Evolutionary conservation across 1,140 invertebrate genomes (phyloP).

Genomic region (Drosophila busckii): DNA sequence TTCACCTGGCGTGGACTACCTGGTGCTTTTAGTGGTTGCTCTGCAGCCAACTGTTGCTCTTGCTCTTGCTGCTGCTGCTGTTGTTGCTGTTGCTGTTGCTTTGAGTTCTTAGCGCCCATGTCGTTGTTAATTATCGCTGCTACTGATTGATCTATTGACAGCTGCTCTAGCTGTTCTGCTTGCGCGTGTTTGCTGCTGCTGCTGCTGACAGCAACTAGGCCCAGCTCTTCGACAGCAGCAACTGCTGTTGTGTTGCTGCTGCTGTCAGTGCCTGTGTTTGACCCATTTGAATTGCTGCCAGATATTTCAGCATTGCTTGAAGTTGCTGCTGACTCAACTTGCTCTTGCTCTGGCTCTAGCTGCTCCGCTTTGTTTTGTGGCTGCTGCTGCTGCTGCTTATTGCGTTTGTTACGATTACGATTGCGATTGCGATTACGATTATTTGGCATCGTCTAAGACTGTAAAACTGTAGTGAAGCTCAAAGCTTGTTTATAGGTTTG

Average conservation of each 20-base stretch:
- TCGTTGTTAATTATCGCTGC: conserved; percentile 6
- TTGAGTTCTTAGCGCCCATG: conserved; percentile 60
- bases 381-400: conserved; percentile 28
- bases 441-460: conserved; percentile 70
- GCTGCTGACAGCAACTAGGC: conserved; percentile 15
- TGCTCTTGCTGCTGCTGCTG: conserved; percentile 8
- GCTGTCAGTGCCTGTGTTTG: conserved; percentile 21
- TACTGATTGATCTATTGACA: neutral
- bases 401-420: conserved; percentile 71
- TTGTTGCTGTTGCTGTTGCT: conserved; percentile 33
- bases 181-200: neutral
- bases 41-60: conserved; percentile 14
- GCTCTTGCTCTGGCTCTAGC: conserved; percentile 7
- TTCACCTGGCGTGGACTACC: conserved; percentile 61
- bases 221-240: conserved; percentile 16
- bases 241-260: conserved; percentile 19
- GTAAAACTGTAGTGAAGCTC: conserved; percentile 9
- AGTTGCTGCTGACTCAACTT: conserved; percentile 10
- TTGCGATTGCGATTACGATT: conserved; percentile 73
- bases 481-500: conserved; percentile 11
- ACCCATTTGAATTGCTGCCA: conserved; percentile 69
- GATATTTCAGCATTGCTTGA: conserved; percentile 63
- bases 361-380: conserved; percentile 7
- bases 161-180: neutral
- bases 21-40: conserved; percentile 19